These are phyloP conservation scores for Pyrocephalus nanus DNA, from an alignment of 2,797 vertebrate genomes.

Conservation along the genomic window DNA sequence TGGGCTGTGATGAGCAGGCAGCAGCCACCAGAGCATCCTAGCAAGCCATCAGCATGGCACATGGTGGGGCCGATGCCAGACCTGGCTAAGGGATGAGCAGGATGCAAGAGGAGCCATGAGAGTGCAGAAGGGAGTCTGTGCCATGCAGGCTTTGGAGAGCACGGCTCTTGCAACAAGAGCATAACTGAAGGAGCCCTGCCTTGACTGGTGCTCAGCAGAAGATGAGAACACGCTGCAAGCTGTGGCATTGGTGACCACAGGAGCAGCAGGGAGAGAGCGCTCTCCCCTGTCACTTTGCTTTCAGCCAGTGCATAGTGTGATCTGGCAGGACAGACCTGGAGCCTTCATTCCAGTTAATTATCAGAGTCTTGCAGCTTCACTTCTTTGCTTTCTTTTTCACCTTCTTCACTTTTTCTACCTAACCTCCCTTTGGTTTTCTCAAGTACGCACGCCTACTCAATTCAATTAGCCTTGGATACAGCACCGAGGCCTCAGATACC, in stretches of 20 bases:
- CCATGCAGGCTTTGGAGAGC: not conserved
- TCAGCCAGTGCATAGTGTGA: not conserved
- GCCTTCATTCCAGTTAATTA: not conserved
- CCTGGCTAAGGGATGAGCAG: fast-evolving
- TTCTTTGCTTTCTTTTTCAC: slow-evolving; percentile 28
- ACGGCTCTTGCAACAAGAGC: not conserved
- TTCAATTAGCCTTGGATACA: slow-evolving; percentile 63
- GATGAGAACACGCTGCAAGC: not conserved
- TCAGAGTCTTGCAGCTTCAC: not conserved
- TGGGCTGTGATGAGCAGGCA: not conserved
- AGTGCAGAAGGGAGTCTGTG: not conserved
- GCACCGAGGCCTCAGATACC: slow-evolving; percentile 19
- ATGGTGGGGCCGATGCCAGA: fast-evolving
- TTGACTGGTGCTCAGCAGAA: not conserved
- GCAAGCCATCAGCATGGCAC: fast-evolving
- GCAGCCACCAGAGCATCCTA: not conserved
- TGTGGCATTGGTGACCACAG: fast-evolving
- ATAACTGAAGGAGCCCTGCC: not conserved
- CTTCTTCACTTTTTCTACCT: slow-evolving; percentile 36
- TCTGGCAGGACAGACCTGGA: not conserved
- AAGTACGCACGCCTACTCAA: slow-evolving; percentile 46
- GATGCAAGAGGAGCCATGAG: fast-evolving
- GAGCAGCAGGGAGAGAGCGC: not conserved
- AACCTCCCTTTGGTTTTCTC: slow-evolving; percentile 40
- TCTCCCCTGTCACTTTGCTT: not conserved